Evolutionary conservation across 2,797 vertebrate genomes (phyloP).

Genomic region (Avahi laniger): DNA sequence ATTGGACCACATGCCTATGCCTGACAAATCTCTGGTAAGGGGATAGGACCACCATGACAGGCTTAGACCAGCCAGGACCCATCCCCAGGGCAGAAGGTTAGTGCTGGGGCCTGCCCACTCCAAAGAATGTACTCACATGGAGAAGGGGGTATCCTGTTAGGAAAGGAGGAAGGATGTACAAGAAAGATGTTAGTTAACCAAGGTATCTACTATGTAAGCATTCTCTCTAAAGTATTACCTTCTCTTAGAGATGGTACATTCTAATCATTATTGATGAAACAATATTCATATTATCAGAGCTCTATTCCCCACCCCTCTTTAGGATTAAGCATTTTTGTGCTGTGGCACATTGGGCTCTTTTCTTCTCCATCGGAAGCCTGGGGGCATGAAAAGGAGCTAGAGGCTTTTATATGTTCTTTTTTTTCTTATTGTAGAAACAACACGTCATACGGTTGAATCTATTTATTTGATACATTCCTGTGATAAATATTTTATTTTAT

Average conservation of each 20-base stretch:
- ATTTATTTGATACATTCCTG: neutral
- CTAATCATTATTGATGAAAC: neutral
- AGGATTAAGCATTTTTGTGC: neutral
- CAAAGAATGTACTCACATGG: neutral
- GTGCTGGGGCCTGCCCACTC: too few relatives aligned
- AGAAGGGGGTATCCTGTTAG: neutral
- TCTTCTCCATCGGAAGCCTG: neutral
- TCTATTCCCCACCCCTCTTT: neutral
- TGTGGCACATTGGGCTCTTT: neutral
- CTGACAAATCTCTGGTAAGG: neutral
- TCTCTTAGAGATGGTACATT: neutral
- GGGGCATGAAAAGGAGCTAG: neutral
- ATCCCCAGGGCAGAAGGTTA: neutral
- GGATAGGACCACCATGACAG: neutral
- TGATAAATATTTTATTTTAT: neutral
- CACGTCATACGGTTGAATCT: neutral
- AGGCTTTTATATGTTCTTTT: neutral
- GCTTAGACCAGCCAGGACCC: neutral
- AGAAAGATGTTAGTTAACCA: neutral
- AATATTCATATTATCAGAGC: neutral
- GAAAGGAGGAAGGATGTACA: neutral
- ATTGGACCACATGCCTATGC: neutral
- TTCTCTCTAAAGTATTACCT: neutral
- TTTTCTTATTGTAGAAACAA: neutral
- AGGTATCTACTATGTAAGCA: neutral